Evolutionary conservation across 2,888 invertebrate species (phyloP).

Genomic region (Temnothorax unifasciatus): DNA sequence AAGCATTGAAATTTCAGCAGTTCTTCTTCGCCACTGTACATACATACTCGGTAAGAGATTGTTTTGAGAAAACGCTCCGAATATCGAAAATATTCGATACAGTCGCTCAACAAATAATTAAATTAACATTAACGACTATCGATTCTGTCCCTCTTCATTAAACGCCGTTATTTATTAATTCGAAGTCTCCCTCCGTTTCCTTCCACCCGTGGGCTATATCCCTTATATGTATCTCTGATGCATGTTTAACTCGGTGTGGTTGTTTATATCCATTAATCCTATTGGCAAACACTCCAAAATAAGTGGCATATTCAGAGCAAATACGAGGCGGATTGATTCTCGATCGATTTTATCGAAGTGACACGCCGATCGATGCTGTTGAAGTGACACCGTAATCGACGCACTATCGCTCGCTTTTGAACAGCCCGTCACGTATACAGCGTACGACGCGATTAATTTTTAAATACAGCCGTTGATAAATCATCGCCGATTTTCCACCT

Average conservation of each 20-base stretch:
- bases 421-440: neutral
- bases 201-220: neutral
- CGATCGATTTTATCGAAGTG: slow-evolving; percentile 40
- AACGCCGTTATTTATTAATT: slow-evolving; percentile 28
- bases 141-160: slow-evolving; percentile 48
- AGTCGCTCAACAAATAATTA: slow-evolving; percentile 26
- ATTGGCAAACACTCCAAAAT: slow-evolving; percentile 41
- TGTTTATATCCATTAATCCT: slow-evolving; percentile 51
- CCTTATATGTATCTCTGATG: slow-evolving; percentile 35
- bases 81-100: neutral
- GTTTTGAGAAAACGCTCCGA: neutral
- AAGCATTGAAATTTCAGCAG: neutral
- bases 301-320: slow-evolving; percentile 21
- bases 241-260: slow-evolving; percentile 42
- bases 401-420: slow-evolving; percentile 2
- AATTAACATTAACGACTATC: slow-evolving; percentile 36
- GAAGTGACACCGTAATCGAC: slow-evolving; percentile 31
- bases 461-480: slow-evolving; percentile 27
- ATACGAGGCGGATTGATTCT: neutral
- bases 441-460: slow-evolving; percentile 26
- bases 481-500: slow-evolving; percentile 12
- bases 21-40: neutral
- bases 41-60: neutral
- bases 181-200: neutral
- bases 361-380: slow-evolving; percentile 28